Conservation (phyloP, 1,140 invertebrate species). For the Hypsibius dujardini region DNA sequence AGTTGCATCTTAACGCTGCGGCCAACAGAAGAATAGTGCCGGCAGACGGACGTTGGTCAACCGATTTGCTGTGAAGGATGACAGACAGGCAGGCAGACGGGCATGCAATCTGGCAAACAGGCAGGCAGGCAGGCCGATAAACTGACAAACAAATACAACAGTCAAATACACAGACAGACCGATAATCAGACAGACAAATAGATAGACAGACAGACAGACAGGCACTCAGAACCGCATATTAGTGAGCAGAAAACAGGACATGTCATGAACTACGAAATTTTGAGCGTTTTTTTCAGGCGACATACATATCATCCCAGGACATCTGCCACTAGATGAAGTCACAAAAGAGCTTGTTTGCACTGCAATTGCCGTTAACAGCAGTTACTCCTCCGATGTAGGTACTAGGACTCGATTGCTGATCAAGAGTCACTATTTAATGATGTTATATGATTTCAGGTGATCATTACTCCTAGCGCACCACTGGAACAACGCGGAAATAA, state of each 20-base stretch:
- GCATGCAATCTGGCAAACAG: neutral
- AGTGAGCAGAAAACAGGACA: too few relatives aligned
- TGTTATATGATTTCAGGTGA: too few relatives aligned
- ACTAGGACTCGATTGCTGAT: conserved; percentile 21
- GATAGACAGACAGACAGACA: too few relatives aligned
- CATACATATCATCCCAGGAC: too few relatives aligned
- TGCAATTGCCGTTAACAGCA: conserved; percentile 29
- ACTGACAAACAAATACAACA: conserved; percentile 23
- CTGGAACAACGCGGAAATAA: conserved; percentile 23
- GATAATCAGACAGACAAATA: neutral
- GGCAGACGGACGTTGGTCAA: too few relatives aligned
- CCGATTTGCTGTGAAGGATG: too few relatives aligned
- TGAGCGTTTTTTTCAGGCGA: too few relatives aligned
- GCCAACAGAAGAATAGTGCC: too few relatives aligned
- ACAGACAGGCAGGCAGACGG: neutral
- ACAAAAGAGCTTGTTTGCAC: conserved; percentile 26
- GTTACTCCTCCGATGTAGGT: conserved; percentile 29
- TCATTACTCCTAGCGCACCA: conserved; percentile 26
- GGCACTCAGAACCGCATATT: too few relatives aligned
- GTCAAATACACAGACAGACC: conserved; percentile 14
- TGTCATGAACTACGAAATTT: too few relatives aligned
- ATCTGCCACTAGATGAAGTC: too few relatives aligned
- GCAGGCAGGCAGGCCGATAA: conserved; percentile 23
- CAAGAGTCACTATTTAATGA: too few relatives aligned
- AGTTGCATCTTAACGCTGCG: neutral